Conservation (phyloP, 2,113 vertebrate species). For the Hiodon tergisus region DNA sequence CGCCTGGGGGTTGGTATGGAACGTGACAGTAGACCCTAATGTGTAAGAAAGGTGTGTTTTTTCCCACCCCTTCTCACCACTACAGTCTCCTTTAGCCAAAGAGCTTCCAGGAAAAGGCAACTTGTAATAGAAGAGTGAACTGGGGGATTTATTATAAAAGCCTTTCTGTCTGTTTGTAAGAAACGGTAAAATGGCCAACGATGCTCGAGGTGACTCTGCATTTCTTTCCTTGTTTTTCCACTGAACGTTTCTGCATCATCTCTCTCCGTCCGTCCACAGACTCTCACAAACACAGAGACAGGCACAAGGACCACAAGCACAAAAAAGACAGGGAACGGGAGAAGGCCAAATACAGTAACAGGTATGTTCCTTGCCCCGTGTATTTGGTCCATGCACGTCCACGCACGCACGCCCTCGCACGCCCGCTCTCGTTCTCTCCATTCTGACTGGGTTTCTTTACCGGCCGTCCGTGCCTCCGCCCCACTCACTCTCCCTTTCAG, state of each 20-base stretch:
- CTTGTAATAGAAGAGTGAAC: too few relatives aligned
- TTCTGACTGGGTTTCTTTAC: not conserved
- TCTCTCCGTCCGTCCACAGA: slow-evolving; percentile 50
- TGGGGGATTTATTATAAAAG: too few relatives aligned
- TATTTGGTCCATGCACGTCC: not conserved
- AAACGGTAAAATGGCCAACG: not conserved
- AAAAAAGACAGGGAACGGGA: slow-evolving; percentile 91
- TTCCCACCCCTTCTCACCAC: too few relatives aligned
- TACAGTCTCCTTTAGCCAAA: too few relatives aligned
- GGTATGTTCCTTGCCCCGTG: slow-evolving; percentile 57
- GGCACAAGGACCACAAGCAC: slow-evolving; percentile 88
- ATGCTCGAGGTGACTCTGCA: not conserved
- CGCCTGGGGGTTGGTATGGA: too few relatives aligned
- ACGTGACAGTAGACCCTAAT: too few relatives aligned
- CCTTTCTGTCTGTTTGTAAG: not conserved
- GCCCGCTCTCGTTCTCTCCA: not conserved
- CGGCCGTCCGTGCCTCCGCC: not conserved
- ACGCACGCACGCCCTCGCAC: too few relatives aligned
- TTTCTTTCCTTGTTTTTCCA: not conserved
- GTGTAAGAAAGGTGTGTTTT: too few relatives aligned
- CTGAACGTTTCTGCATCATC: not conserved
- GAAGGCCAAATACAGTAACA: slow-evolving; percentile 87
- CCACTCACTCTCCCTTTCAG: not conserved
- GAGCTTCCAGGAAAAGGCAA: too few relatives aligned
- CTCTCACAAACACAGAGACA: slow-evolving; percentile 93